phyloP scores from a whole-genome alignment of 2,888 invertebrate species.

The Cataglyphis albicans region DNA sequence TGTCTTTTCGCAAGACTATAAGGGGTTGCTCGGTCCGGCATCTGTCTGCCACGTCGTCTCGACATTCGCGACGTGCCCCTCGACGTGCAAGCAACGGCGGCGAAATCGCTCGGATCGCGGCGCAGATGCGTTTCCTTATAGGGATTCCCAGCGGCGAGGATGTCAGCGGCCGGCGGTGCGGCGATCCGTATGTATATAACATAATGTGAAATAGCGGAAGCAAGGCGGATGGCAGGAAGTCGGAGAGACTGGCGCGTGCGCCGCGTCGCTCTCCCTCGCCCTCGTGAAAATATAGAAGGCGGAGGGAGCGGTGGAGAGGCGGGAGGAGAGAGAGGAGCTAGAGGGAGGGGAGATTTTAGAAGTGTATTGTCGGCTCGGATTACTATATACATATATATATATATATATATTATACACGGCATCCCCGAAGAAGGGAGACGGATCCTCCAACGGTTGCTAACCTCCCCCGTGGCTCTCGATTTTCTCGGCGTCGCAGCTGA shows the following conservation, averaged over 20 bases:
- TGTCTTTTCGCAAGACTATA: conserved; percentile 9
- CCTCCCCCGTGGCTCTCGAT: conserved; percentile 41
- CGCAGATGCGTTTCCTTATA: conserved; percentile 74
- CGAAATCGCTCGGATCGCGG: conserved; percentile 46
- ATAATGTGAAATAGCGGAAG: conserved; percentile 83
- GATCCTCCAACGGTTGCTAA: conserved; percentile 69
- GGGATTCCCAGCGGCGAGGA: conserved; percentile 67
- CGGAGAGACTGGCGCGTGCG: conserved; percentile 85
- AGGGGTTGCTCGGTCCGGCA: conserved; percentile 64
- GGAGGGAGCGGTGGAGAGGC: conserved; percentile 45
- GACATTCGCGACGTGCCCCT: conserved; percentile 48
- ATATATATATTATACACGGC: not conserved
- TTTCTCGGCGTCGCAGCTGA: conserved; percentile 40
- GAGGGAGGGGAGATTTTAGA: conserved; percentile 74
- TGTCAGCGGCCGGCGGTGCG: conserved; percentile 53
- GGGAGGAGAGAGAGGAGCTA: not conserved
- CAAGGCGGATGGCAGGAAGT: conserved; percentile 85
- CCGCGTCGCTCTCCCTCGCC: conserved; percentile 63
- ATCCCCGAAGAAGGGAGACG: conserved; percentile 51
- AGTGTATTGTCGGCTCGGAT: conserved; percentile 81
- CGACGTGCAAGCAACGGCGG: not conserved
- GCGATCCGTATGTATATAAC: conserved; percentile 71
- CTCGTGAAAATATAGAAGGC: conserved; percentile 79
- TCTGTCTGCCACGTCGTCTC: conserved; percentile 73
- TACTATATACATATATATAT: conserved; percentile 63